Conservation (phyloP, 2,113 vertebrate genomes). For the Tragulus kanchil region DNA sequence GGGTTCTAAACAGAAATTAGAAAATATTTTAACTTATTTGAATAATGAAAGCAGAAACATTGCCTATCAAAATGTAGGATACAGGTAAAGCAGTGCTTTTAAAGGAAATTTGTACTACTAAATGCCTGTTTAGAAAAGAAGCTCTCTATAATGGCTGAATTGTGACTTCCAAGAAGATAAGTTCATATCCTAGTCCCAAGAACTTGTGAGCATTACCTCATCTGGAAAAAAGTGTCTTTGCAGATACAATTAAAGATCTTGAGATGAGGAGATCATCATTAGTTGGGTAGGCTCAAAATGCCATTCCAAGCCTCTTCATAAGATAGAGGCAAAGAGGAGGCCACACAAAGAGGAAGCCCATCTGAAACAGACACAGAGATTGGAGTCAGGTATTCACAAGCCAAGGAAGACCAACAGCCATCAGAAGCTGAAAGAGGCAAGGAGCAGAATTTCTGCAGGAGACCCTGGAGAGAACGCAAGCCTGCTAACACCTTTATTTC, state of each 20-base stretch:
- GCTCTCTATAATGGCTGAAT: neutral
- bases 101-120: neutral
- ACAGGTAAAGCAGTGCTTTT: neutral
- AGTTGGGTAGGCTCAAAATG: neutral
- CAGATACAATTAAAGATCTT: neutral
- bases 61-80: neutral
- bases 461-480: neutral
- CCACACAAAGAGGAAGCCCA: neutral
- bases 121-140: neutral
- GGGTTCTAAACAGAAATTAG: neutral
- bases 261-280: neutral
- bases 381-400: neutral
- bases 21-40: conserved; percentile 46
- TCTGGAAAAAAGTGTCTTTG: neutral
- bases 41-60: neutral
- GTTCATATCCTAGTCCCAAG: neutral
- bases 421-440: neutral
- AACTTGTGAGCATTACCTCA: neutral
- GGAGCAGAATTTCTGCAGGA: neutral
- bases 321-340: neutral
- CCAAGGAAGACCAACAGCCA: neutral
- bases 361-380: neutral
- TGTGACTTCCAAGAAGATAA: neutral
- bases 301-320: neutral
- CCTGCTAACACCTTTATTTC: neutral